These are phyloP conservation scores for Halictus ligatus DNA, from an alignment of 2,888 invertebrate species.

Conservation along the genomic window DNA sequence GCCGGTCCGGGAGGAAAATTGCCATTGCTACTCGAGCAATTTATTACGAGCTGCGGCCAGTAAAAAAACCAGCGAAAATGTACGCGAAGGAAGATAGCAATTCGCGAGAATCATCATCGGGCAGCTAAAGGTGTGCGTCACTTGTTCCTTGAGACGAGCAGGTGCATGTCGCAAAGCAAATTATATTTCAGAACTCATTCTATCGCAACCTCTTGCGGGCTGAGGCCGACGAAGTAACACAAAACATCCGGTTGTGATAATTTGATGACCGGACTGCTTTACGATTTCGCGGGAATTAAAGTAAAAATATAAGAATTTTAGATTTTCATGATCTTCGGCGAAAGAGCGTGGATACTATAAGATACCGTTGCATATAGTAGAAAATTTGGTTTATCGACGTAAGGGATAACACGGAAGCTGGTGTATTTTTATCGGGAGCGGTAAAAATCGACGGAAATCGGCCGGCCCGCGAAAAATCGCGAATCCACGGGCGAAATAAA, in stretches of 20 bases:
- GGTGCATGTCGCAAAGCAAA: neutral
- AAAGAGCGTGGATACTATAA: neutral
- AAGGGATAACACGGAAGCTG: neutral
- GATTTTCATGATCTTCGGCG: neutral
- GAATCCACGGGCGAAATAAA: neutral
- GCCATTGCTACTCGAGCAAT: neutral
- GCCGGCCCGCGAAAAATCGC: neutral
- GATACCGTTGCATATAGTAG: neutral
- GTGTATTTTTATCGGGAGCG: neutral
- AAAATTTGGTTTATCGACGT: neutral
- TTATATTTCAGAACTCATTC: neutral
- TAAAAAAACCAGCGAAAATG: neutral
- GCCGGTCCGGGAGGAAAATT: neutral
- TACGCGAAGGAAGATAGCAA: neutral
- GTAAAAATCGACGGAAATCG: neutral
- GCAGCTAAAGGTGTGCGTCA: conserved; percentile 3
- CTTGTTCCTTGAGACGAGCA: neutral
- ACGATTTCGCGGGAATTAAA: neutral
- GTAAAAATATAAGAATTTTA: neutral
- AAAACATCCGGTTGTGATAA: neutral
- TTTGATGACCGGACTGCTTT: neutral
- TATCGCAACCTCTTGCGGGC: neutral
- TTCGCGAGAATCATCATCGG: neutral
- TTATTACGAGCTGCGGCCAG: neutral
- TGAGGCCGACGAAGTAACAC: neutral